Evolutionary conservation across 2,797 vertebrate genomes (phyloP).

Genomic region (Phrynocephalus guinanensis): DNA sequence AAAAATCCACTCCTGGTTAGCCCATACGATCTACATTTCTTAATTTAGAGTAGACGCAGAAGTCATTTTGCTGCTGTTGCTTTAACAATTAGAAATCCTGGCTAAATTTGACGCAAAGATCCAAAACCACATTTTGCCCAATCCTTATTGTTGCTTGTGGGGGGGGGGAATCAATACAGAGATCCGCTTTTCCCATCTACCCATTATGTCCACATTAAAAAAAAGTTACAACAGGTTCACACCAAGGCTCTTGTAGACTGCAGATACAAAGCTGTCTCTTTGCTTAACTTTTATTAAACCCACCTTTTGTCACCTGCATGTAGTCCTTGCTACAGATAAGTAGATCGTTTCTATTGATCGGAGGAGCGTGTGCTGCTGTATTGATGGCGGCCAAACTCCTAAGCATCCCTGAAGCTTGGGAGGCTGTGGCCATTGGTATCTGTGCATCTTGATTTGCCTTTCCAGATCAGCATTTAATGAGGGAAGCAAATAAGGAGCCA

Average conservation of each 20-base stretch:
- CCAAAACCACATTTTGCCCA: not conserved
- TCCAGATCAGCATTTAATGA: not conserved
- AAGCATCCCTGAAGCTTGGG: too few species aligned
- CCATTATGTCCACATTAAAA: not conserved
- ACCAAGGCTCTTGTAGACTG: too few species aligned
- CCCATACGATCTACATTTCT: not conserved
- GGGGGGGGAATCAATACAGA: not conserved
- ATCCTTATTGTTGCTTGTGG: not conserved
- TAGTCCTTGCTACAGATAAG: not conserved
- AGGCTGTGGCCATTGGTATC: not conserved
- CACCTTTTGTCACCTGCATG: too few species aligned
- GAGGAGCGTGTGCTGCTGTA: not conserved
- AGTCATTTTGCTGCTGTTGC: not conserved
- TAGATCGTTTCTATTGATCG: too few species aligned
- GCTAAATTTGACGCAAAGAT: not conserved
- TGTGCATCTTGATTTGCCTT: not conserved
- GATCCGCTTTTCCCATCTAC: not conserved
- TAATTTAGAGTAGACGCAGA: too few species aligned
- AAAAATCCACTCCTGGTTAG: not conserved
- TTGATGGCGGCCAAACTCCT: too few species aligned
- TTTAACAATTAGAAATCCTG: not conserved
- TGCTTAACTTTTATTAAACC: not conserved
- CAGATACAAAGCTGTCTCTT: too few species aligned
- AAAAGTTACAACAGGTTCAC: too few species aligned
- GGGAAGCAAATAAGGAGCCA: not conserved